phyloP scores from a whole-genome alignment of 23 tunicate species.

The Corella eumyota region DNA sequence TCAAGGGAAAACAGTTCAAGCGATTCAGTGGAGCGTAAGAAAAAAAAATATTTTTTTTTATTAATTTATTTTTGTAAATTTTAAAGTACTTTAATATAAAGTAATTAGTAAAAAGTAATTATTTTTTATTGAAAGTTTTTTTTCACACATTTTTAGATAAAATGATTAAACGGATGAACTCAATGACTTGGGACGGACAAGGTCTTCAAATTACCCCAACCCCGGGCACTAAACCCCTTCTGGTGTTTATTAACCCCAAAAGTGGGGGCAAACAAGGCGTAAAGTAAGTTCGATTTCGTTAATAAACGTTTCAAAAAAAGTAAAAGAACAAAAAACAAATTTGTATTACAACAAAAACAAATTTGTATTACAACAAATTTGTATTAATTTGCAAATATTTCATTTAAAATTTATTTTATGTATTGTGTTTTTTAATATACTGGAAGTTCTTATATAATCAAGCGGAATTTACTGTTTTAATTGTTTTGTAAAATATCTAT shows the following conservation, averaged over 20 bases:
- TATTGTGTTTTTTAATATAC: neutral
- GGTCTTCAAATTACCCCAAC: conserved; percentile 58
- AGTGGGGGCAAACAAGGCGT: conserved; percentile 87
- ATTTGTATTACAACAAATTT: neutral
- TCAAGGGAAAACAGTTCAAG: conserved; percentile 39
- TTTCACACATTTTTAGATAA: conserved; percentile 18
- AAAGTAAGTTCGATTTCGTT: conserved; percentile 10
- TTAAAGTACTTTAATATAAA: too few species aligned
- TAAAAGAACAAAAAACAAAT: too few species aligned
- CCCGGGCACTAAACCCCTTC: conserved; percentile 54
- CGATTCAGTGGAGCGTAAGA: conserved; percentile 2
- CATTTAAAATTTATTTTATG: neutral
- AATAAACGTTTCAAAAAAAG: too few species aligned
- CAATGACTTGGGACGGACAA: conserved; percentile 85
- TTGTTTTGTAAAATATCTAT: too few species aligned
- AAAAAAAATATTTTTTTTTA: neutral
- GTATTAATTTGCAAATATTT: neutral
- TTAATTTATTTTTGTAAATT: neutral
- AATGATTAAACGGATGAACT: conserved; percentile 72
- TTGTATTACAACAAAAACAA: too few species aligned
- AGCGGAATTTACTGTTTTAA: neutral
- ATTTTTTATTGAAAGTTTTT: too few species aligned
- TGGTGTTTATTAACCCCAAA: conserved; percentile 76
- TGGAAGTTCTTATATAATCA: neutral
- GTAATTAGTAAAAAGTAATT: too few species aligned